Evolutionary conservation across 1,140 invertebrate genomes (phyloP), one percentile per base, ranked within the genome.

Genomic region (Eumaeus atala): DNA sequence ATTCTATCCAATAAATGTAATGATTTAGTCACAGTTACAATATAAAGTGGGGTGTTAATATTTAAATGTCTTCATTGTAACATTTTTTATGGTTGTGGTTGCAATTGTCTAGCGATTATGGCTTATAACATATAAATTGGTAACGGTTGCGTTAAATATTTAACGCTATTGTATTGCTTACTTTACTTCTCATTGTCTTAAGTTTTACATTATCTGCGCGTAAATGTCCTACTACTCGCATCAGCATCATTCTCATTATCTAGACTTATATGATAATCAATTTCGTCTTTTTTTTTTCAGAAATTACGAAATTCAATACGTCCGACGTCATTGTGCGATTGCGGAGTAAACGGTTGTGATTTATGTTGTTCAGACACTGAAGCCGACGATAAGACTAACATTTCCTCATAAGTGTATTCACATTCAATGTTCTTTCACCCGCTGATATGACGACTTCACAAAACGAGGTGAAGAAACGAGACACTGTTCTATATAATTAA

Each of bases 351-450:
- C 49, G 81, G 75, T 62, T 87, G 84, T 74, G 84, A 84, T 56
- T 72, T 84, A 54, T 87, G 84, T 69, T 82, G 67, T 59, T 87
- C 84, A 28, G 84, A 87, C 1, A 84, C 84, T 9, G 84, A 87
- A 33, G 66, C 77, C 28, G 81, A 84, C 53, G 78, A 82, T 58
- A 81, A 84, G 62, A 62, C 72, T 37, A 75, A 74, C 71, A 83
- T 84, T 73, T 82, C 72, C 48, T 34, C 51, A 49, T 62, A 59
- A 55, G 40, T 14, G 38, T 12, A 14, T n/a, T 14, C 38, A 14
- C 40, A 14, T 28, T 28, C 21, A 14, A 44, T 16, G 40, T 53
- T 58, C 49, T 55, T 56, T 59, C 34, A 61, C 55, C 58, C 34
- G 51, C 48, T 58, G 70, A 78, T 73, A 77, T 75, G 62, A 69